Base-by-base conservation (phyloP, 2,888 invertebrate species). In the Drosophila austrosaltans region DNA sequence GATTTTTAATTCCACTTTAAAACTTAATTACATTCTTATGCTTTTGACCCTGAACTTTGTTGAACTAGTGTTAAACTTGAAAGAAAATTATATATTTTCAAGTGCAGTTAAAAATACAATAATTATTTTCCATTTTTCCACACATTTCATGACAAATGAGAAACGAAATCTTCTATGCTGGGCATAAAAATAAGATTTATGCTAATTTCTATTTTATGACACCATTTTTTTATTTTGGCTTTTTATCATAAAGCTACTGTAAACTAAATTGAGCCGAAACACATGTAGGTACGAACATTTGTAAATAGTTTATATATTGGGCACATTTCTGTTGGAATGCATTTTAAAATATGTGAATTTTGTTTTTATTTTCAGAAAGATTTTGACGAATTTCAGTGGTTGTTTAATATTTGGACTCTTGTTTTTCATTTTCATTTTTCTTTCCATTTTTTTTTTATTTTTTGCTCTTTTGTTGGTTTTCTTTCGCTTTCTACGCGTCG, bases 401-500 rank as follows among this genome's bases (percentile, higher is more conserved):
- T 30, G 44, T 10, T 39, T 32, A 53, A n/a, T 56, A 48, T 16
- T 12, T 53, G 40, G 53, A n/a, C 32, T 42, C 25, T 48, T 25
- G 48, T 44, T 63, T 66, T 62, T 66, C 16, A 59, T 69, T 36
- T 40, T 57, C 54, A 68, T 69, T 39, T 66, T 40, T 48, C 56
- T 32, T 48, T 44, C 16, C 3, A 22, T 30, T 25, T 53, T 20
- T 63, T 44, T 53, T 54, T 61, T 54, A 61, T 32, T 73, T 22
- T 53, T 61, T 54, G 61, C 22, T 73, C 22, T 58, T 64, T 57
- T 20, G 58, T 66, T 39, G 48, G 54, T 64, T 56, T 56, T 78
- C 48, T 75, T 85, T 88, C 83, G 89, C 83, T 82, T 86, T 88
- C 82, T 86, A 77, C 73, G 87, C 81, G 89, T 76, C 81, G 82